Conservation (phyloP, 2,797 vertebrate species). For the Enoplosus armatus region DNA sequence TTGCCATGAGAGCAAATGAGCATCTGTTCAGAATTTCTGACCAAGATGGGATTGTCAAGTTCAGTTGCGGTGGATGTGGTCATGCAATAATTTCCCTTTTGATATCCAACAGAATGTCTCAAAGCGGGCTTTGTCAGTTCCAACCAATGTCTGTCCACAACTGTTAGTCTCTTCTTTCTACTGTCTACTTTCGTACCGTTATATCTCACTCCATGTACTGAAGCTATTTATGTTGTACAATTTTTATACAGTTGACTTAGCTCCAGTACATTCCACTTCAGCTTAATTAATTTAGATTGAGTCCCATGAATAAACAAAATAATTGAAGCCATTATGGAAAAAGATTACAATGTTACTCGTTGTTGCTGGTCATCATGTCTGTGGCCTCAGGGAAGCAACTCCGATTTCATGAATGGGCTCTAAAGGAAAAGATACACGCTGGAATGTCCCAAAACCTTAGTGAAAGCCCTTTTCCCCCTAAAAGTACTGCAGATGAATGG, state of each 20-base stretch:
- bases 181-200: too few relatives aligned
- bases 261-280: constrained; percentile 2
- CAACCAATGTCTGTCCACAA: background rate
- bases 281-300: background rate
- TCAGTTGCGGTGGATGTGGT: constrained; percentile 9
- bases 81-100: constrained; percentile 2
- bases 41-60: constrained; percentile 14
- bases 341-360: constrained; percentile 10
- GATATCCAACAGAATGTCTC: background rate
- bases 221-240: too few relatives aligned
- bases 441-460: constrained; percentile 48
- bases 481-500: constrained; percentile 41
- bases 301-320: background rate
- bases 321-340: background rate
- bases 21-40: constrained; percentile 37
- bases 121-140: background rate
- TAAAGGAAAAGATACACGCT: constrained; percentile 19
- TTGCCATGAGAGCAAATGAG: constrained; percentile 47
- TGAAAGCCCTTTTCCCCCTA: constrained; percentile 12
- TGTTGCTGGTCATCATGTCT: constrained; percentile 18
- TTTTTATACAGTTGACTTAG: background rate
- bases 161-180: background rate
- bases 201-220: background rate
- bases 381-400: constrained; percentile 30
- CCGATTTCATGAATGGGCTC: constrained; percentile 41